Evolutionary conservation across 2,888 invertebrate species (phyloP), one percentile per base, ranked within the genome.

Genomic region (Melinopterus prodromus): DNA sequence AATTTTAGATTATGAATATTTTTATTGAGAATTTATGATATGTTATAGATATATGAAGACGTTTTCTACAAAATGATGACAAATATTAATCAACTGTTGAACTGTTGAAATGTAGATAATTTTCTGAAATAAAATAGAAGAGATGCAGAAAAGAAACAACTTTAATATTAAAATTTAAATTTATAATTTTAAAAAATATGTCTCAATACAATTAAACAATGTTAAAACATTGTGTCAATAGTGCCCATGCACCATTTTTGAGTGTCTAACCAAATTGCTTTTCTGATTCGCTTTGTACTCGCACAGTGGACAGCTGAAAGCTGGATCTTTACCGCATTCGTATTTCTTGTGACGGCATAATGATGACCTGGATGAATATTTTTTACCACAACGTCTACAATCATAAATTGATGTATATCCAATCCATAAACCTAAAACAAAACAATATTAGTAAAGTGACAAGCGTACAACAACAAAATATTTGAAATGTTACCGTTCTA

Each of bases 321-420:
- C 78, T 6, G 81, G 79, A 14, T 77, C 71, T 16, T 79, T 82
- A 70, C 80, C 81, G 70, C 84, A 84, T 72, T 84, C 84, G 80
- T 83, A 84, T 77, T 81, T 83, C 70, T 75, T 69, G 16, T 84
- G 84, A 37, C 83, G 81, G 77, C 78, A 80, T 16, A 84, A 77
- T 12, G 83, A 81, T n/a, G 80, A 80, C 69, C 79, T 81, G 16
- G 80, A 80, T 38, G 80, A 80, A 77, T 84, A 84, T 4, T 70
- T 6, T 76, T 82, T 83, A 7, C 36, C 35, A 35, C 74, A 74
- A n/a, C 74, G 35, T 26, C 35, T 35, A 35, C 74, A 74, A 16
- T 26, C 16, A 35, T 74, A 6, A 9, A 53, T 53, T 53, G 53
- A 53, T 53, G 53, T 9, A 53, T 53, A 9, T 9, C 12, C 7